Base-by-base conservation (phyloP, 2,113 vertebrate species). In the Anser brachyrhynchus region DNA sequence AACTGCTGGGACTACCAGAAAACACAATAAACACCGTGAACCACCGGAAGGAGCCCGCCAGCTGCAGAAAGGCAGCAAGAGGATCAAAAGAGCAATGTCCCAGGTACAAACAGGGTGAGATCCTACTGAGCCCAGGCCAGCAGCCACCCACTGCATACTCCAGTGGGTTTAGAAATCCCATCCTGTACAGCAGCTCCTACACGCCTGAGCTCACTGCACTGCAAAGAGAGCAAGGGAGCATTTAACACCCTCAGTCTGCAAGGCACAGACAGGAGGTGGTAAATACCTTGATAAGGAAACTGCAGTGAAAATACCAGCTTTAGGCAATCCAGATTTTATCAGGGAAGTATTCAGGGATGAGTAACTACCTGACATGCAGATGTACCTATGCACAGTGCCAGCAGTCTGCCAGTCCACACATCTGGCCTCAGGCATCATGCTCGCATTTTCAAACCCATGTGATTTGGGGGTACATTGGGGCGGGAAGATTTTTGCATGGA, bases 301-400 rank as follows among this genome's bases (percentile, higher is more conserved):
- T 93, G 66, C 88, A 96, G 92, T 89, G 95, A 96, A 96, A 96
- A 96, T 89, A 94, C 88, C 83, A 79, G 95, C 95, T 97, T 96
- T 95, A 96, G 95, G 95, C 95, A 90, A 96, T 95, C 92, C 80
- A 96, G 94, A 95, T 97, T 92, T 96, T 96, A 96, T 97, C 95
- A 82, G 88, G 86, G 92, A 94, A 95, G 85, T 71, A 96, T 96
- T 95, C 92, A 95, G 86, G 83, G 93, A 95, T 96, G 92, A 95
- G 91, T 96, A 96, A 97, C 83, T 95, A 61, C 86, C 93, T 94
- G 92, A 84, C 88, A 92, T 92, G 93, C 83, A 94, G 94, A 95
- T 96, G 91, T 94, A 94, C 82, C 91, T 89, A 19, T 70, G 78
- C 58, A 29, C 64, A 75, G 87, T 92, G 93, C 95, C 94, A 96